phyloP scores from a whole-genome alignment of 2,797 vertebrate species.

The Peromyscus melanophrys region DNA sequence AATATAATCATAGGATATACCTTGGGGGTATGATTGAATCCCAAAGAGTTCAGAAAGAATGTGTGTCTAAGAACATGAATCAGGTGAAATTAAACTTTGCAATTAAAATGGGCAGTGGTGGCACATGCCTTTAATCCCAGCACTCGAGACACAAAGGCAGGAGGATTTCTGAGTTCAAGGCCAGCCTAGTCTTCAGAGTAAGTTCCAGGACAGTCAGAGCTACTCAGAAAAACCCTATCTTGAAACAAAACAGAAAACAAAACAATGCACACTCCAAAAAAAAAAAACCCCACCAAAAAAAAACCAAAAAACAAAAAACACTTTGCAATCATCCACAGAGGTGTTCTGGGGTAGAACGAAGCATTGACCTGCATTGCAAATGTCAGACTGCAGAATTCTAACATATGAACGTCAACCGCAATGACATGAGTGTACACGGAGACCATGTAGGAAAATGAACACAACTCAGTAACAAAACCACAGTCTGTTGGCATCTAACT shows the following conservation, averaged over 20 bases:
- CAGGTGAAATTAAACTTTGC: background rate
- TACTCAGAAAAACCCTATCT: background rate
- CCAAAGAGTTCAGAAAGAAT: background rate
- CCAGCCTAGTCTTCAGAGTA: background rate
- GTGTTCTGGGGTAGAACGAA: background rate
- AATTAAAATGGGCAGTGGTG: background rate
- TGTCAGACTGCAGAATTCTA: background rate
- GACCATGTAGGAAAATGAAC: background rate
- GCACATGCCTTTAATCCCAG: background rate
- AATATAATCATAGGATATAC: background rate
- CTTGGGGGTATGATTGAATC: background rate
- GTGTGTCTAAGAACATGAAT: background rate
- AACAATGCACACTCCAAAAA: too few relatives aligned
- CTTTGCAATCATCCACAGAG: background rate
- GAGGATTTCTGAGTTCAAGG: background rate
- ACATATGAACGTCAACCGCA: background rate
- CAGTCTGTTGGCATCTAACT: background rate
- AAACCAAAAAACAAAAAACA: background rate
- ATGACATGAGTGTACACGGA: background rate
- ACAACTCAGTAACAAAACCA: constrained; percentile 6
- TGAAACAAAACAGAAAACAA: background rate
- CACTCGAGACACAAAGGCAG: background rate
- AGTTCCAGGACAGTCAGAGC: background rate
- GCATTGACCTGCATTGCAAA: background rate
- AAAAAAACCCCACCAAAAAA: background rate